These are phyloP conservation scores for Zootoca vivipara DNA, from an alignment of 2,113 vertebrate genomes.

Conservation along the genomic window DNA sequence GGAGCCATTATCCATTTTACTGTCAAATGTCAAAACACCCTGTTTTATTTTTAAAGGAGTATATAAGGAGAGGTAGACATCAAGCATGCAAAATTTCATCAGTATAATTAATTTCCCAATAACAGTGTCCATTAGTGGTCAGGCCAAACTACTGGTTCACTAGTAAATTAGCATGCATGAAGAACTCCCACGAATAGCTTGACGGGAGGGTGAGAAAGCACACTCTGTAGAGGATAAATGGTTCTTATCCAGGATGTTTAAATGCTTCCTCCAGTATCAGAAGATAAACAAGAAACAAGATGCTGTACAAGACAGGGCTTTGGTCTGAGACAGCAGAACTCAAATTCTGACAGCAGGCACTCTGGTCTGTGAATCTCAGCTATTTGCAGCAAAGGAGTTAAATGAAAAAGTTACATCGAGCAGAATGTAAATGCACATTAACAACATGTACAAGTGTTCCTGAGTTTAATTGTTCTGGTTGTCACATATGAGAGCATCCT, in stretches of 20 bases:
- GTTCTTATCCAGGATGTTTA: not conserved
- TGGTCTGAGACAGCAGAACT: not conserved
- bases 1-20: slow-evolving; percentile 1
- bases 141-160: not conserved
- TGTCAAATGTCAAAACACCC: slow-evolving; percentile 28
- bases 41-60: not conserved
- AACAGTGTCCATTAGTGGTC: not conserved
- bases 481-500: not conserved
- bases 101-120: not conserved
- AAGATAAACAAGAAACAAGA: not conserved
- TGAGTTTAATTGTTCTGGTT: not conserved
- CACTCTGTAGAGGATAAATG: not conserved
- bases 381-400: not conserved
- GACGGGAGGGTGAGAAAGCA: not conserved
- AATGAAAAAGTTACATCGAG: not conserved
- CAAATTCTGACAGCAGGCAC: not conserved
- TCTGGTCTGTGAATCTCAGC: not conserved
- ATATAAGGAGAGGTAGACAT: not conserved
- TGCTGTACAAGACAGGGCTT: not conserved
- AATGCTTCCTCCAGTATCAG: not conserved
- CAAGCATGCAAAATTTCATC: not conserved
- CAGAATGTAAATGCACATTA: not conserved
- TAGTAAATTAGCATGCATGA: not conserved
- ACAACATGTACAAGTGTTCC: not conserved
- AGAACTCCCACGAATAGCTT: no score